Base-by-base conservation (phyloP, 2,888 invertebrate species). In the Nysson spinosus region DNA sequence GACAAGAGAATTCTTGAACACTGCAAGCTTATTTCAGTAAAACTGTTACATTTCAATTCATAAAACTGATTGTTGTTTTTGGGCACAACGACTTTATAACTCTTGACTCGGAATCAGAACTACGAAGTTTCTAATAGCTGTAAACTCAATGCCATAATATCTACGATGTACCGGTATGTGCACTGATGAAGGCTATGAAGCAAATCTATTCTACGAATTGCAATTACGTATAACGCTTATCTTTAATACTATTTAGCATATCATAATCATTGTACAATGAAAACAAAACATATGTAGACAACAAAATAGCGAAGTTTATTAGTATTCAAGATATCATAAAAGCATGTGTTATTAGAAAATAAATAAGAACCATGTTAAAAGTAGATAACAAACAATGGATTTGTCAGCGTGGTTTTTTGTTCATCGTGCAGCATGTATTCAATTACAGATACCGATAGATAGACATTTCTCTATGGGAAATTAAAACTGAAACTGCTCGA, bases 1-100 rank as follows among this genome's bases (percentile, higher is more conserved):
- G 89, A 80, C 87, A 85, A 46, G 89, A 90, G 47, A 86, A 81
- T 32, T 75, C 78, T 14, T 78, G 76, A 9, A 79, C 81, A 22
- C 71, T 75, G 17, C 72, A 57, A 68, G 32, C n/a, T 52, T 43
- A 14, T 24, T 47, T 30, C n/a, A 6, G 9, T 35, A 57, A 17
- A 24, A 40, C 22, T 35, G 4, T 43, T 49, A 30, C 17, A 14
- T 39, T 40, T 39, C 7, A 5, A 42, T 47, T 60, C 28, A 19
- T 66, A 42, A 24, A 14, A 19, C 56, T 46, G 42, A 28, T 30
- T 37, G 56, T 22, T 42, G 22, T 50, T 66, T 60, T 66, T 51
- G 60, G 50, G 32, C 54, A 54, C 58, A 68, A 68, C 55, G 68
- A 66, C 42, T 58, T 49, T 32, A 40, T 19, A 32, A 49, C 26